Base-by-base conservation (phyloP, 2,113 vertebrate genomes). In the Dascyllus trimaculatus region DNA sequence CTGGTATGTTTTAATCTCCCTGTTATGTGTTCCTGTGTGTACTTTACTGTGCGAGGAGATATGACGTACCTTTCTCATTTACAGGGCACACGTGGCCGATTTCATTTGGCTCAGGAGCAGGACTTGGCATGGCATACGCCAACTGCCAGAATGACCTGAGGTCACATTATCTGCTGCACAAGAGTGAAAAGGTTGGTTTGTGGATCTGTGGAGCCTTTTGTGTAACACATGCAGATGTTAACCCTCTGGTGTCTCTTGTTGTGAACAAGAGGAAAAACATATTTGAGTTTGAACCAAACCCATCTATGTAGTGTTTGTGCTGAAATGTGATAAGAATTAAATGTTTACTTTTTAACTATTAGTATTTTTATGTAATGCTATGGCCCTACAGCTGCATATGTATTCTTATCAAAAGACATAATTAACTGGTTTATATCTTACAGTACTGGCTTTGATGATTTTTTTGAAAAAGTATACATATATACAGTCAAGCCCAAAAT, bases 61-160 rank as follows among this genome's bases (percentile, higher is more conserved):
- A 52, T 40, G 60, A 75, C 35, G 17, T n/a, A 24, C 17, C 25
- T 61, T 43, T 78, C 56, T 68, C 1, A 38, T 86, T 87, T 81
- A 43, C 79, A 99, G 98, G 98, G 89, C 97, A 91, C 94, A 96
- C 95, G 17, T 98, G 97, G 96, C 98, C 98, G 0, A 91, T 99
- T 4, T 92, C 94, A 0, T 96, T 99, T 46, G 95, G 96, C 57
- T 94, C 96, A 0, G 98, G 97, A 70, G 91, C 93, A 49, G 98
- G 98, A 19, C 84, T 99, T 53, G 98, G 98, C 81, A 99, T 99
- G 98, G 97, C 98, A 10, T 98, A 97, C 77, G 96, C 97, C 86
- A 99, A 99, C 93, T 99, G 98, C 92, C 98, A 99, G 78, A 96
- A 97, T 40, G 97, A 99, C 90, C 95, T 99, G 85, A 96, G 95